Base-by-base conservation (phyloP, 2,888 invertebrate species). In the Temnothorax ravouxi region DNA sequence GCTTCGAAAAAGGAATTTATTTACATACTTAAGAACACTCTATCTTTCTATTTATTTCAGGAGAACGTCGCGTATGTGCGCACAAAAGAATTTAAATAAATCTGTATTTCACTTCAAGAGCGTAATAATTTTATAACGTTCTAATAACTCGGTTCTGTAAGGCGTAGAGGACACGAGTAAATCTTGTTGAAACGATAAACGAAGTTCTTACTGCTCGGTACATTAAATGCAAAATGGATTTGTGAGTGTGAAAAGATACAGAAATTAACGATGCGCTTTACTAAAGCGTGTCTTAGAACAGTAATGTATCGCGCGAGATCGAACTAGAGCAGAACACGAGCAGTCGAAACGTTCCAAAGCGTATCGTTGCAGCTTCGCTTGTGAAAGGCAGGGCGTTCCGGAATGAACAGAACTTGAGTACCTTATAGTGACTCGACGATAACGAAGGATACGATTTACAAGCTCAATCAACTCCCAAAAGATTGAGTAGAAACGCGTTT, bases 281-380 rank as follows among this genome's bases (percentile, higher is more conserved):
- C 38, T 71, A 59, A 80, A 80, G 72, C 47, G 25, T 71, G 13
- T 71, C 79, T 71, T 80, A 79, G 56, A 11, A 34, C 47, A 29
- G 56, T 69, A 79, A 79, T 79, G 47, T 80, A 71, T 71, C 38
- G 25, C 59, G 38, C 34, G 59, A 71, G 44, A 71, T 80, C 59
- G 72, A 80, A 80, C 79, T 80, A 56, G 79, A 71, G 79, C 79
- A 80, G 79, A 80, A 71, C 79, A 21, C 72, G 59, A 80, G 59
- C 59, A 61, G 71, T 71, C 59, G 59, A 18, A 59, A 61, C 47
- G 38, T 80, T 80, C 79, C 59, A 71, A 79, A 69, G 77, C 44
- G 54, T 69, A 47, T 59, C 56, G 47, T 47, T 59, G 71, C 71
- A 71, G 79, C 71, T 80, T 59, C 18, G 79, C 59, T 59, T 38